These are phyloP conservation scores for Thermophis baileyi DNA, from an alignment of 2,113 vertebrate genomes.

Conservation along the genomic window DNA sequence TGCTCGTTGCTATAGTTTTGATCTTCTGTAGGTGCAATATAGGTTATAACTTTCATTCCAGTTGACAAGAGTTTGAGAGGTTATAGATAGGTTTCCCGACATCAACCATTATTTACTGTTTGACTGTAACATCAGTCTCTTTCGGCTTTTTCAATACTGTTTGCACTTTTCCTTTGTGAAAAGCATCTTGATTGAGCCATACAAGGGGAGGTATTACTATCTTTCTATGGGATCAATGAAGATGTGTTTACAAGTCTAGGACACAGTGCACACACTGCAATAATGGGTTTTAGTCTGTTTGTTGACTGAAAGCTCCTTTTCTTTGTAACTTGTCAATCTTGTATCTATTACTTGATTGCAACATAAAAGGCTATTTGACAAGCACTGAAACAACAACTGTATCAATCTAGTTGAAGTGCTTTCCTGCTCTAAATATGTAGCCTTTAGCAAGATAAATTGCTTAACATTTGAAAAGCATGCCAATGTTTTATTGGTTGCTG, in stretches of 20 bases:
- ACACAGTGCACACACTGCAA: conserved; percentile 85
- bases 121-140: conserved; percentile 83
- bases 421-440: conserved; percentile 64
- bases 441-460: conserved; percentile 58
- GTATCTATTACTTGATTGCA: conserved; percentile 77
- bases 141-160: conserved; percentile 85
- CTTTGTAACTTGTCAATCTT: conserved; percentile 88
- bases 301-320: conserved; percentile 91
- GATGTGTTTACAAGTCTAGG: conserved; percentile 89
- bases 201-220: conserved; percentile 89
- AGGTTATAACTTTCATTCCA: conserved; percentile 84
- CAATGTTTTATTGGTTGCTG: conserved; percentile 58
- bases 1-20: conserved; percentile 71
- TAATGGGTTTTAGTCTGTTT: conserved; percentile 92
- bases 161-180: conserved; percentile 87
- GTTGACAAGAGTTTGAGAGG: conserved; percentile 86
- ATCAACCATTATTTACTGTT: conserved; percentile 88
- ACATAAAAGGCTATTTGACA: conserved; percentile 76
- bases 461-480: conserved; percentile 56
- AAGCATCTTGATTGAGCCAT: conserved; percentile 85
- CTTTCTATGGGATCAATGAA: conserved; percentile 92
- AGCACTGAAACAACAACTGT: conserved; percentile 73
- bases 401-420: conserved; percentile 70
- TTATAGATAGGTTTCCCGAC: conserved; percentile 84
- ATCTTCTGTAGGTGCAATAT: conserved; percentile 75